Evolutionary conservation across 2,888 invertebrate species (phyloP), one percentile per base, ranked within the genome.

Genomic region (Microctonus aethiopoides): DNA sequence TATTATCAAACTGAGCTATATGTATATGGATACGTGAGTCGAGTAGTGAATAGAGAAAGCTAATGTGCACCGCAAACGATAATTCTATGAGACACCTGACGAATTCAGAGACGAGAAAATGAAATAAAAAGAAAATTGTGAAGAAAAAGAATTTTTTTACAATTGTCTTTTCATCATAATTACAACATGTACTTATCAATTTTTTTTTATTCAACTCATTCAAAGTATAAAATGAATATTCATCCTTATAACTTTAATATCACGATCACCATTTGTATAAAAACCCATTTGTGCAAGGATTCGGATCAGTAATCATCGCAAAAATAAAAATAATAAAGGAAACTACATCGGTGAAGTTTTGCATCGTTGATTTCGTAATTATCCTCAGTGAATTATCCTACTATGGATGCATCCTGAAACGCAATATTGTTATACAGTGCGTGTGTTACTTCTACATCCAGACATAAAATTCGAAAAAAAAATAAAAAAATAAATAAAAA

Each of bases 381-480:
- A 70, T 70, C 61, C 52, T 32, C 60, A 60, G 22, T 56, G 62
- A 70, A 52, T 70, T 66, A 70, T 68, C 66, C 65, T 65, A 65
- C 60, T 65, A 60, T 20, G 57, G 39, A 29, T 56, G 41, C 54
- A 84, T 81, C 80, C 82, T 82, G 80, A 74, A 73, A 70, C 72
- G 75, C 46, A 34, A 62, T 41, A 52, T 68, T 22, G 46, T 77
- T 76, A 75, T 67, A 74, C 75, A 70, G 73, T 81, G 80, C 80
- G 82, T 70, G 66, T 16, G 51, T 24, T n/a, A 24, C 29, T 29
- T 29, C 7, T 29, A 29, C 29, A 29, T 29, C 7, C 29, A 29
- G 29, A 7, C 29, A 7, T 29, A 5, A 7, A 29, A 29, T 29
- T 29, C 29, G 32, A 56, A 11, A 26, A n/a, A 56, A 11, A 13